Evolutionary conservation across 2,113 vertebrate genomes (phyloP).

Genomic region (Ctenomys sociabilis): DNA sequence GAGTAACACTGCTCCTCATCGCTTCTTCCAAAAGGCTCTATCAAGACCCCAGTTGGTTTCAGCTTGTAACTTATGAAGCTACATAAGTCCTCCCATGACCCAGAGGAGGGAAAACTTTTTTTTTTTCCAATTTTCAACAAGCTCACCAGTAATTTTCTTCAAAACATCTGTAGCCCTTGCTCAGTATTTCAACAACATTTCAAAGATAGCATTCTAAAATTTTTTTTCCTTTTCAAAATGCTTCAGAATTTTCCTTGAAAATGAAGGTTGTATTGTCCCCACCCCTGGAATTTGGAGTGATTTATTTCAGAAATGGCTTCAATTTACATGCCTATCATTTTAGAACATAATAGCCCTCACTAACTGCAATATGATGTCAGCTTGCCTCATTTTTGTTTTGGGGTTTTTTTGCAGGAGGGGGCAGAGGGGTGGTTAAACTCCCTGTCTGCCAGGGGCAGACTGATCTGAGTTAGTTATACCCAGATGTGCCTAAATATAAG

Average conservation of each 20-base stretch:
- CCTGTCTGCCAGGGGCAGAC: neutral
- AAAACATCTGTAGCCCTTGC: conserved; percentile 41
- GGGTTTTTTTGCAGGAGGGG: neutral
- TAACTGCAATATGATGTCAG: conserved; percentile 57
- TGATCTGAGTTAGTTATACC: conserved; percentile 51
- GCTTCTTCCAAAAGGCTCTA: neutral
- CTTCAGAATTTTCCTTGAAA: conserved; percentile 3
- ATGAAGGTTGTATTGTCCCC: neutral
- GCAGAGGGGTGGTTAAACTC: neutral
- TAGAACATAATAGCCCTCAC: conserved; percentile 33
- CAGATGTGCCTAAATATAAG: conserved; percentile 74
- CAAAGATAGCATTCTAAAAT: neutral
- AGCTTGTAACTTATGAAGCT: neutral
- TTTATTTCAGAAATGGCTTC: conserved; percentile 63
- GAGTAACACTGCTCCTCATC: neutral
- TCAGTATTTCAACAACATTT: neutral
- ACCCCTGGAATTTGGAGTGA: conserved; percentile 24
- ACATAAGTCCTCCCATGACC: neutral
- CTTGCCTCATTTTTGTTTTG: conserved; percentile 51
- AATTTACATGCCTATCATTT: conserved; percentile 57
- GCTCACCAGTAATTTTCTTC: conserved; percentile 45
- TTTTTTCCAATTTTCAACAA: conserved; percentile 29
- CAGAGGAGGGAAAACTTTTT: neutral
- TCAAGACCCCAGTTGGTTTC: neutral
- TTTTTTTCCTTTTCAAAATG: conserved; percentile 44